phyloP scores from a whole-genome alignment of 2,113 vertebrate genomes.

The Macquaria australasica region DNA sequence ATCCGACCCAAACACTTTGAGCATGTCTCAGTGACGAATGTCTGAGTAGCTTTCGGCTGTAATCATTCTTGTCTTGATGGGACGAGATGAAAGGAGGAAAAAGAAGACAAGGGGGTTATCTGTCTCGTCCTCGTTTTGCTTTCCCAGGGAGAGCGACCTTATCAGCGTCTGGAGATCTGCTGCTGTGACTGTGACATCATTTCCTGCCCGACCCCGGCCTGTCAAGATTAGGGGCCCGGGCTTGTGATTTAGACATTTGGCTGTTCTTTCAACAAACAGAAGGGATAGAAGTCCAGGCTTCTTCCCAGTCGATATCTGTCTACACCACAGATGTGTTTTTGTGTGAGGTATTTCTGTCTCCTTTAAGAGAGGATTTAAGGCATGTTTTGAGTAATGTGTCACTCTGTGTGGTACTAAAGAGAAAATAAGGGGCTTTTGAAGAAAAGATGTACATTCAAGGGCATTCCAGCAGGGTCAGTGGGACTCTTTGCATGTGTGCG shows the following conservation, averaged over 20 bases:
- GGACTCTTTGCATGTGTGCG: constrained; percentile 6
- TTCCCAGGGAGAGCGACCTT: constrained; percentile 66
- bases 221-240: constrained; percentile 34
- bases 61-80: constrained; percentile 47
- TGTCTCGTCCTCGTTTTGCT: constrained; percentile 57
- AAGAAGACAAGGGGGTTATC: constrained; percentile 60
- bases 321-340: constrained; percentile 58
- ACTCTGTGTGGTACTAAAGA: constrained; percentile 22
- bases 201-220: constrained; percentile 63
- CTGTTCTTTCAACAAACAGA: constrained; percentile 58
- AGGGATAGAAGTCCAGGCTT: constrained; percentile 10
- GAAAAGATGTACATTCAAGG: constrained; percentile 32
- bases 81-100: constrained; percentile 52
- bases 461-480: constrained; percentile 55
- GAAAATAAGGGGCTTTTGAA: constrained; percentile 30
- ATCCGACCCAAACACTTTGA: constrained; percentile 14
- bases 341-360: constrained; percentile 37
- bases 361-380: constrained; percentile 35
- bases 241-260: constrained; percentile 45
- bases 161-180: constrained; percentile 79
- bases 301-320: constrained; percentile 49
- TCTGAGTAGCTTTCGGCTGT: constrained; percentile 31
- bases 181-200: constrained; percentile 74
- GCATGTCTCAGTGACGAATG: constrained; percentile 35
- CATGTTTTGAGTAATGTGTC: constrained; percentile 55